Evolutionary conservation across 2,113 vertebrate genomes (phyloP), one percentile per base, ranked within the genome.

Genomic region (Phrynosoma platyrhinos): DNA sequence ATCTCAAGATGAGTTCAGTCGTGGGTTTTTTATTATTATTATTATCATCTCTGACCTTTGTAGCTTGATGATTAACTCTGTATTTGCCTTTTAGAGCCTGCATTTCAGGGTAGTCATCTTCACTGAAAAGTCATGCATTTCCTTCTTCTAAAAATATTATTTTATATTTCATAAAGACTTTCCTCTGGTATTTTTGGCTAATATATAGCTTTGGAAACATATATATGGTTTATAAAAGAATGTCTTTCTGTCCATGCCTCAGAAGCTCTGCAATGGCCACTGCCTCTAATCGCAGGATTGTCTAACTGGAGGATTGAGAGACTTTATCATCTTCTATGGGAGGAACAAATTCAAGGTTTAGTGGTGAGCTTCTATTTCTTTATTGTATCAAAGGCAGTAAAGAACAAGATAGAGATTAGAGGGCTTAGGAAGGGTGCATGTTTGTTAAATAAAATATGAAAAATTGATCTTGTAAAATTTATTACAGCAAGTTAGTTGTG

Each of bases 51-150:
- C n/a, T 53, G 72, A 32, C 52, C 90, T 93, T 93, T 92, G 90
- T 89, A 89, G 78, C 75, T 77, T 89, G 75, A 84, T 91, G 91
- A 93, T 95, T 92, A 94, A 76, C 83, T 89, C 9, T 62, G 64
- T 52, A 9, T 82, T 94, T 78, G 27, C 32, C 5, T 91, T 62
- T 86, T 81, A 85, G 74, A 84, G 40, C 82, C 10, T 1, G 36
- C 53, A 13, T 80, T 93, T 89, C 0, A 2, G 27, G 87, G 32
- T 86, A n/a, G 32, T 21, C 6, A 18, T 89, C 27, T 77, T 94
- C 87, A 20, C 53, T 89, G 66, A 75, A 79, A 27, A 58, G 42
- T 20, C 53, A 79, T 25, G 10, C 68, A 16, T 40, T 76, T 7
- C 53, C 91, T 80, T 79, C 66, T 52, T 80, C 16, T 58, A 36